These are phyloP conservation scores for Monopterus albus DNA, from an alignment of 2,113 vertebrate species.

Conservation along the genomic window DNA sequence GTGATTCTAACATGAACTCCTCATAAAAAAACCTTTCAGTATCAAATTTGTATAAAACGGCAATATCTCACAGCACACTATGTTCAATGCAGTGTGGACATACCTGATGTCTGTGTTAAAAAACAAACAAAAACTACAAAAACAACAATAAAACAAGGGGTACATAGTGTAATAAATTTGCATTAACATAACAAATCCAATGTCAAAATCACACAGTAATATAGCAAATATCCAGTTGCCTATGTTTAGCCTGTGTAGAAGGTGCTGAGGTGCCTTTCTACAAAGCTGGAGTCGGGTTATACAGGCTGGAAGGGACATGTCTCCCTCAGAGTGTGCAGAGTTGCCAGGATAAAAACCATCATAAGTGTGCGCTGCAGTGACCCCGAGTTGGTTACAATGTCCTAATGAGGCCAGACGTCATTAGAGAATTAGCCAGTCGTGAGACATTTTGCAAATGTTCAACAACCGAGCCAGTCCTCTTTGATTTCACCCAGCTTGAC, in stretches of 20 bases:
- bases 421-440: conserved; percentile 37
- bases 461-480: conserved; percentile 96
- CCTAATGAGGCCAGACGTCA: conserved; percentile 62
- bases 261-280: conserved; percentile 55
- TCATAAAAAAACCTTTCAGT: conserved; percentile 50
- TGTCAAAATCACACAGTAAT: conserved; percentile 68
- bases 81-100: conserved; percentile 75
- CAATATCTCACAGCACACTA: conserved; percentile 71
- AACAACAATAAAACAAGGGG: conserved; percentile 37
- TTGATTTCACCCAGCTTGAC: conserved; percentile 95
- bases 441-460: conserved; percentile 68
- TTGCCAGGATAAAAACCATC: conserved; percentile 81
- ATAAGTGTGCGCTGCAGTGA: conserved; percentile 75
- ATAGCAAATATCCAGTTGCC: conserved; percentile 70
- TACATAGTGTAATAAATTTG: conserved; percentile 56
- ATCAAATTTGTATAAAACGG: conserved; percentile 60
- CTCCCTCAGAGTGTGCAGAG: conserved; percentile 73
- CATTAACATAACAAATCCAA: conserved; percentile 63
- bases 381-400: conserved; percentile 61
- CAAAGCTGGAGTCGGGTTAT: conserved; percentile 68
- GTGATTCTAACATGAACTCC: conserved; percentile 50
- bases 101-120: conserved; percentile 78
- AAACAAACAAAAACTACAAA: conserved; percentile 48
- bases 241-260: conserved; percentile 58
- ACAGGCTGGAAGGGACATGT: conserved; percentile 60